Conservation (phyloP, 1,140 invertebrate species). For the Doryteuthis pealeii region DNA sequence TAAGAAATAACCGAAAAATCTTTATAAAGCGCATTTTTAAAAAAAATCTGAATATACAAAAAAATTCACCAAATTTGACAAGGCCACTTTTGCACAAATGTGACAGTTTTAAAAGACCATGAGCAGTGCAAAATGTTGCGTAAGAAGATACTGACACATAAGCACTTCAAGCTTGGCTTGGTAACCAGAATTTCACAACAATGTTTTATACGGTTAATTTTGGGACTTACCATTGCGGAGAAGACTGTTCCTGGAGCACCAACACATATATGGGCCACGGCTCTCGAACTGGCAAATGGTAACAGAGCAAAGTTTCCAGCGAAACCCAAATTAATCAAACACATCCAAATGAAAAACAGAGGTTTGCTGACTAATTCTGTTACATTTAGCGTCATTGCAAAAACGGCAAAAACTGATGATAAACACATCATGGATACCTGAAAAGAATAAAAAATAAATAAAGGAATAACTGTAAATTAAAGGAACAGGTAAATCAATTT, state of each 20-base stretch:
- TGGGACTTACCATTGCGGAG: slow-evolving; percentile 1
- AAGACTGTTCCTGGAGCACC: slow-evolving; percentile 7
- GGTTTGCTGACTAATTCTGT: slow-evolving; percentile 19
- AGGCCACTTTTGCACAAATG: no score
- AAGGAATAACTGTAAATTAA: background rate
- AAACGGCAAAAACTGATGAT: background rate
- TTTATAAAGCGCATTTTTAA: no score
- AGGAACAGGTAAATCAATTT: background rate
- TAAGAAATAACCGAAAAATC: no score
- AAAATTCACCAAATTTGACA: no score
- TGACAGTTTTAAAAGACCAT: no score
- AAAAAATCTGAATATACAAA: no score
- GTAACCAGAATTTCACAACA: no score
- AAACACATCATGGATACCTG: slow-evolving; percentile 23
- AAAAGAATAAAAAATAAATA: no score
- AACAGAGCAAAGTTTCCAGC: slow-evolving; percentile 27
- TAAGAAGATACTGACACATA: no score
- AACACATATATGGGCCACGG: slow-evolving; percentile 8
- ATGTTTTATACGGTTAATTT: no score
- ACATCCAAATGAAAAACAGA: slow-evolving; percentile 35
- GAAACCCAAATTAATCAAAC: slow-evolving; percentile 26
- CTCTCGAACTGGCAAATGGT: slow-evolving; percentile 19
- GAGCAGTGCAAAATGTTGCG: no score
- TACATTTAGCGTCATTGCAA: slow-evolving; percentile 21
- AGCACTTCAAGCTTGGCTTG: no score